phyloP scores from a whole-genome alignment of 2,797 vertebrate genomes.

The Pipistrellus pipistrellus region DNA sequence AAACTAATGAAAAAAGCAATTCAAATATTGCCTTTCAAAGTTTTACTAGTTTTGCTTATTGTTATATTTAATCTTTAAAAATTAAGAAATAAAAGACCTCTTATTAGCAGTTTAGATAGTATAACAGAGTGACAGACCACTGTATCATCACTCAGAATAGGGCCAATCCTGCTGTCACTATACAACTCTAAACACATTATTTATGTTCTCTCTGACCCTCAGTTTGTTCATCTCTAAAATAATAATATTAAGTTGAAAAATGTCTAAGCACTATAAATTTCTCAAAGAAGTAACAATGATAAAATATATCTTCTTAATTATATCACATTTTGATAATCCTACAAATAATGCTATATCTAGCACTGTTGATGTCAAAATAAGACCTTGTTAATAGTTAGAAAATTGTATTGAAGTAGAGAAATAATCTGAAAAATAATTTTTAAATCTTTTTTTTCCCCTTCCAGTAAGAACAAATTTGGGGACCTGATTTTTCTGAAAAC shows the following conservation, averaged over 20 bases:
- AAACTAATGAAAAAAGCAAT: background rate
- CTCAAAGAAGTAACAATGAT: background rate
- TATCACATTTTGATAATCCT: background rate
- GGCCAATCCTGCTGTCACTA: background rate
- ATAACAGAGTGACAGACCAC: background rate
- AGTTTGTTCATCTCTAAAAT: background rate
- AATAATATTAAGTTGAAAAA: conserved; percentile 1
- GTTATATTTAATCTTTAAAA: background rate
- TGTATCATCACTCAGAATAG: background rate
- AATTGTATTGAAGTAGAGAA: background rate
- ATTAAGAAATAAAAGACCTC: background rate
- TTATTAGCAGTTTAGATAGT: background rate
- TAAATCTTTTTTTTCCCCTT: background rate
- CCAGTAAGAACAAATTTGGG: background rate
- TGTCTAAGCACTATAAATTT: background rate
- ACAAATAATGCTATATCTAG: background rate
- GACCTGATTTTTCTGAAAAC: background rate
- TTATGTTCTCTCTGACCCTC: background rate
- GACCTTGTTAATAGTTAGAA: background rate
- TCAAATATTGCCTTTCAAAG: background rate
- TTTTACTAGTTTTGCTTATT: background rate
- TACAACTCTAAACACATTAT: background rate
- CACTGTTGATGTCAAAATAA: background rate
- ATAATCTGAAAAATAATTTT: background rate
- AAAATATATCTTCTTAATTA: background rate